Evolutionary conservation across 2,113 vertebrate species (phyloP), one percentile per base, ranked within the genome.

Genomic region (Thalassoma bifasciatum): DNA sequence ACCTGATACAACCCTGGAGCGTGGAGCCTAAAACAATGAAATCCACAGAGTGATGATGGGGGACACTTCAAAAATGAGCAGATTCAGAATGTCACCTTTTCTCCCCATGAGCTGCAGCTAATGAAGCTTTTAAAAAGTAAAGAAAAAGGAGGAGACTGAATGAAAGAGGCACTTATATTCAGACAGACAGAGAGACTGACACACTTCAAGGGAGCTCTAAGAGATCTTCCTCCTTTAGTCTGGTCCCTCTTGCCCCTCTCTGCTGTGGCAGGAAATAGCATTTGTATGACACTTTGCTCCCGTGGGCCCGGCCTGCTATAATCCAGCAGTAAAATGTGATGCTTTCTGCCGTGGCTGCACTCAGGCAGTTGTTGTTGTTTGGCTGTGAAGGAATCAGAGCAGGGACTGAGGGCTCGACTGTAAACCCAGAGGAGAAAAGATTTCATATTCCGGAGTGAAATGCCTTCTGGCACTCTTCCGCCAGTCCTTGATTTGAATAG

Each of bases 401-500:
- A 0, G 81, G 88, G 87, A 89, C 73, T 82, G 36, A 0, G 63
- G 84, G 71, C 82, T 86, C 62, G 37, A 71, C 82, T 72, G 75
- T 72, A 72, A 72, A 81, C 89, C 86, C 92, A 85, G 24, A 89
- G 88, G 90, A 91, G 77, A 68, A 69, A 51, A 52, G 79, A 83
- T 87, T 81, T 84, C 74, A 88, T 82, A 88, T 86, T 90, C 68
- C 75, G 73, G 68, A 84, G 88, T 66, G 82, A 83, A 87, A 90
- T 87, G 85, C 82, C 86, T 92, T 84, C 85, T 81, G 90, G 87
- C 89, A 81, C 84, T 75, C 53, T 83, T 84, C 72, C 37, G 22
- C 72, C 86, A 82, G 81, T 64, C 64, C 75, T 87, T 87, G 88
- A 93, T 92, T 84, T 92, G 77, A 90, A 88, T 81, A 87, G 92